Conservation (phyloP, 2,888 invertebrate species). For the Synergus itoensis region DNA sequence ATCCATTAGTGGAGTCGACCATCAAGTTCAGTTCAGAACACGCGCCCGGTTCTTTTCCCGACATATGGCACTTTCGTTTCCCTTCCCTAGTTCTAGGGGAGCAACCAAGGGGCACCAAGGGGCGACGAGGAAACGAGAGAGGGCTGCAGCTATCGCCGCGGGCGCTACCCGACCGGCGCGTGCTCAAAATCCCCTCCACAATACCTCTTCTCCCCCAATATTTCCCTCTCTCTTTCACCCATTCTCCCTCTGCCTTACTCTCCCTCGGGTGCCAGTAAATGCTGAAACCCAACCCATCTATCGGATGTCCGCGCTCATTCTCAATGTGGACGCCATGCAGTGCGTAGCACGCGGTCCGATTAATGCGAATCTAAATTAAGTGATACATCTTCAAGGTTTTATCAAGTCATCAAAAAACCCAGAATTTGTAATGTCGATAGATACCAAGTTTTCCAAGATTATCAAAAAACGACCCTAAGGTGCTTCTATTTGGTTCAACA, state of each 20-base stretch:
- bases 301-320: conserved; percentile 73
- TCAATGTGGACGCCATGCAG: conserved; percentile 75
- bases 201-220: conserved; percentile 36
- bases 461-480: no score
- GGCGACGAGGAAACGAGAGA: conserved; percentile 54
- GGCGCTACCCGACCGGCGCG: conserved; percentile 74
- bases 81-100: conserved; percentile 65
- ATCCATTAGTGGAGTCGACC: conserved; percentile 47
- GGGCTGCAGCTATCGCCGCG: conserved; percentile 61
- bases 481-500: no score
- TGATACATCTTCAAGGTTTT: background rate
- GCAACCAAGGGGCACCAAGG: conserved; percentile 53
- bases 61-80: conserved; percentile 66
- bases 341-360: conserved; percentile 71
- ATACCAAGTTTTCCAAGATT: background rate
- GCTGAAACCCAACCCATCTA: conserved; percentile 72
- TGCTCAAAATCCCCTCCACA: conserved; percentile 70
- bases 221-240: conserved; percentile 32
- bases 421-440: background rate
- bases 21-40: conserved; percentile 53
- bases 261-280: conserved; percentile 56
- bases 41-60: conserved; percentile 63
- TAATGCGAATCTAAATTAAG: conserved; percentile 43
- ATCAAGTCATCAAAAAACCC: background rate
- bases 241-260: conserved; percentile 50